phyloP scores from a whole-genome alignment of 2,797 vertebrate genomes.

The Gallinago stenura region DNA sequence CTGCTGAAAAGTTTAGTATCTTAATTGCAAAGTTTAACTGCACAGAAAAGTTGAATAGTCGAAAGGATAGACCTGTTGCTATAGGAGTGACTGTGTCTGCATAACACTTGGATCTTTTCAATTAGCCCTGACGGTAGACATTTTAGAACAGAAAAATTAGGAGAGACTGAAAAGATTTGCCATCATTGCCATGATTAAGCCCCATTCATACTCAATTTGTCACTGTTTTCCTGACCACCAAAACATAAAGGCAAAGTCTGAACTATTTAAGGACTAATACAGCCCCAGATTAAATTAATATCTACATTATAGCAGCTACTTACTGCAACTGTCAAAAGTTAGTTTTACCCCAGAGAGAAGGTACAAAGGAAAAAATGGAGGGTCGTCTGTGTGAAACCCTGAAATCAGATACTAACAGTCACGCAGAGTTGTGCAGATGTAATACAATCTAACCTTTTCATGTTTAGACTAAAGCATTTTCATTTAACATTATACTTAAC shows the following conservation, averaged over 20 bases:
- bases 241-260: constrained; percentile 60
- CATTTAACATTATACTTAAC: constrained; percentile 63
- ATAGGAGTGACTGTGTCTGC: not conserved
- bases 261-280: constrained; percentile 64
- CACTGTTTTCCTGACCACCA: constrained; percentile 28
- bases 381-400: constrained; percentile 58
- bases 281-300: constrained; percentile 72
- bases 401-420: constrained; percentile 68
- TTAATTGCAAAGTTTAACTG: not conserved
- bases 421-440: constrained; percentile 24
- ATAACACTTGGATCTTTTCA: not conserved
- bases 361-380: constrained; percentile 68
- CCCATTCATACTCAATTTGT: constrained; percentile 59
- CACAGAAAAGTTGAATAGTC: not conserved
- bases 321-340: constrained; percentile 61
- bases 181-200: constrained; percentile 37
- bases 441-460: constrained; percentile 78
- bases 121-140: constrained; percentile 25
- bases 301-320: constrained; percentile 66
- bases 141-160: not conserved
- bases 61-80: not conserved
- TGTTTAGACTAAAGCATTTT: constrained; percentile 64
- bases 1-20: constrained; percentile 36
- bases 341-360: constrained; percentile 67
- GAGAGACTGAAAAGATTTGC: constrained; percentile 41